Base-by-base conservation (phyloP, 2,113 vertebrate species). In the Alexandromys fortis region DNA sequence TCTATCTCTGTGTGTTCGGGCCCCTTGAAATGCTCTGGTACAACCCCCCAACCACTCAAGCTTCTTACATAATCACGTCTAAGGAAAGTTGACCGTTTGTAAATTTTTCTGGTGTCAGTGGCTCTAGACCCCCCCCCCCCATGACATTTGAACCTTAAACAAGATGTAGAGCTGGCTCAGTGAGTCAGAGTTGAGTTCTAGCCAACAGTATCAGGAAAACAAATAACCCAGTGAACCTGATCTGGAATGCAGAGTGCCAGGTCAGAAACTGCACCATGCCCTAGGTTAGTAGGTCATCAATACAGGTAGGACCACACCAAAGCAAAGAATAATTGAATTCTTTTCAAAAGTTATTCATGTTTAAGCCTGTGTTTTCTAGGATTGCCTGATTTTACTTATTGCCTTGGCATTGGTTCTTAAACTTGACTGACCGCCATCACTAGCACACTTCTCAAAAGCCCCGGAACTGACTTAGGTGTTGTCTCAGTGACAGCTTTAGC, bases 391-490 rank as follows among this genome's bases (percentile, higher is more conserved):
- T 88, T 90, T 35, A 58, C 21, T 49, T 16, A 68, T 55, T 47
- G 47, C 28, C 42, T 61, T 22, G 47, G 10, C n/a, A 3, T 24
- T 88, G 61, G 33, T 63, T 85, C n/a, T 90, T 67, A 52, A 33
- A 72, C 70, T 17, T n/a, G 61, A 55, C 16, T 22, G 33, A 9
- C 9, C 2, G 4, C 11, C 11, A n/a, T 42, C 35, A 68, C 86
- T 26, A 0, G n/a, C 22, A 38, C 24, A 35, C 24, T 42, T 63
- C 92, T 85, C 49, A 65, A 35, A 78, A 70, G 63, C 13, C 35
- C 16, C 1, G 1, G 0, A 9, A 14, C 42, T 47, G 11, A 14
- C 42, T 47, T 14, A 55, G 19, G 28, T 4, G 2, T 21, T 30
- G 28, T 42, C 63, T 1, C 21, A 30, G 16, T 0, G 30, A 21